Conservation (phyloP, 2,888 invertebrate species). For the Drosophila mulleri region DNA sequence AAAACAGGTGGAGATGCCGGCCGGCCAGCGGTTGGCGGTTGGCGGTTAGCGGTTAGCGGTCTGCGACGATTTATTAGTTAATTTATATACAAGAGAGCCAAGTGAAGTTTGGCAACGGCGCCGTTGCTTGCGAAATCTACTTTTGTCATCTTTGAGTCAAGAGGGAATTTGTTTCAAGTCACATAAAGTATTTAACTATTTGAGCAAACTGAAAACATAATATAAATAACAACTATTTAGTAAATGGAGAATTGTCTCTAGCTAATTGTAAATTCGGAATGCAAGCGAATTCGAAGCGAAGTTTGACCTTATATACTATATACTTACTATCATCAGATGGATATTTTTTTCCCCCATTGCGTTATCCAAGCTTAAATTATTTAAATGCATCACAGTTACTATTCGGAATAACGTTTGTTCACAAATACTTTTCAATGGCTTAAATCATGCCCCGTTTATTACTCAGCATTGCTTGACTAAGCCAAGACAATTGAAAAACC, state of each 20-base stretch:
- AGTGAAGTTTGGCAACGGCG: constrained; percentile 26
- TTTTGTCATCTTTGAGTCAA: neutral
- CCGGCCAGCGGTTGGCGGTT: constrained; percentile 4
- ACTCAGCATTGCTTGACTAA: no score
- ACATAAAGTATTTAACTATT: neutral
- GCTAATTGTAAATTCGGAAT: neutral
- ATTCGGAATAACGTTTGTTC: neutral
- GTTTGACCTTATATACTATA: neutral
- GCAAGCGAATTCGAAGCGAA: neutral
- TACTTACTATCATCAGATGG: neutral
- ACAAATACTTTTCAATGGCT: neutral
- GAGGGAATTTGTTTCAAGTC: neutral
- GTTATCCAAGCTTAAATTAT: no score
- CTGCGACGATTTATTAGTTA: constrained; percentile 23
- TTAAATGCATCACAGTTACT: neutral
- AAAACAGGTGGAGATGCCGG: constrained; percentile 30
- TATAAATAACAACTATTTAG: neutral
- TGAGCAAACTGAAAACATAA: neutral
- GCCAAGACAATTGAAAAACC: no score
- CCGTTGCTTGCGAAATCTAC: neutral
- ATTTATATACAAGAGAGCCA: constrained; percentile 8
- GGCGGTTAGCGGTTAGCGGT: constrained; percentile 2
- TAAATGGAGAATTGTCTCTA: neutral
- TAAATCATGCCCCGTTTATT: neutral
- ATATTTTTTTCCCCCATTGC: neutral